phyloP scores from a whole-genome alignment of 2,113 vertebrate genomes.

The Perca schrenkii region DNA sequence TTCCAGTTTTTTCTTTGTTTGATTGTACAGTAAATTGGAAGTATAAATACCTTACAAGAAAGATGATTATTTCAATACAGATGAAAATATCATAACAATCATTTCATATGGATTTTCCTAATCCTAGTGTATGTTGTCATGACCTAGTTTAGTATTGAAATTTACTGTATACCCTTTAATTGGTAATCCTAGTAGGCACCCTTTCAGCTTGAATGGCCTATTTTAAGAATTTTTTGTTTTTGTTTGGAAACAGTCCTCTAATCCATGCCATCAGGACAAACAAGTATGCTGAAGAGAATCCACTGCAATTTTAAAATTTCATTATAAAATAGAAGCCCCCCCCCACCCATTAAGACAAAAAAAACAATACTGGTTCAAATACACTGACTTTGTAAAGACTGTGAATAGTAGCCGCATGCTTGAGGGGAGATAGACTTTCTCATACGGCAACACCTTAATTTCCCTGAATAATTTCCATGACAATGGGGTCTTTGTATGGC shows the following conservation, averaged over 20 bases:
- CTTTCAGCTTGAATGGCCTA: constrained; percentile 64
- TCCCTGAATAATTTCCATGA: constrained; percentile 73
- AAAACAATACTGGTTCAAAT: constrained; percentile 45
- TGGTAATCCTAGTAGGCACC: constrained; percentile 69
- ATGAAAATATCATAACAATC: constrained; percentile 61
- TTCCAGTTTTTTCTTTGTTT: not conserved
- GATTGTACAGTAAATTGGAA: constrained; percentile 51
- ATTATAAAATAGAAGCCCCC: constrained; percentile 32
- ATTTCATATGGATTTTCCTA: constrained; percentile 74
- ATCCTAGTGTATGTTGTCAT: constrained; percentile 70
- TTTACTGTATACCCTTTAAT: constrained; percentile 67
- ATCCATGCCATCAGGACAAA: constrained; percentile 46
- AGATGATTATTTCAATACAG: constrained; percentile 61
- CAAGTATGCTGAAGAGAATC: constrained; percentile 11
- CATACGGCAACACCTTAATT: constrained; percentile 56
- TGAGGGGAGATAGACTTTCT: constrained; percentile 20
- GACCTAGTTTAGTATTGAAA: constrained; percentile 74
- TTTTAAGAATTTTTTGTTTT: constrained; percentile 66
- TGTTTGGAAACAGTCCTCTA: constrained; percentile 53
- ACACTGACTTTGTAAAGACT: constrained; percentile 22
- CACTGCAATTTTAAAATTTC: constrained; percentile 17
- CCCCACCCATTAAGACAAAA: not conserved
- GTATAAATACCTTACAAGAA: constrained; percentile 57
- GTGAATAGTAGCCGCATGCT: constrained; percentile 29
- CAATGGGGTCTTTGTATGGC: constrained; percentile 64